Evolutionary conservation across 2,888 invertebrate genomes (phyloP).

Genomic region (Apamea monoglypha): DNA sequence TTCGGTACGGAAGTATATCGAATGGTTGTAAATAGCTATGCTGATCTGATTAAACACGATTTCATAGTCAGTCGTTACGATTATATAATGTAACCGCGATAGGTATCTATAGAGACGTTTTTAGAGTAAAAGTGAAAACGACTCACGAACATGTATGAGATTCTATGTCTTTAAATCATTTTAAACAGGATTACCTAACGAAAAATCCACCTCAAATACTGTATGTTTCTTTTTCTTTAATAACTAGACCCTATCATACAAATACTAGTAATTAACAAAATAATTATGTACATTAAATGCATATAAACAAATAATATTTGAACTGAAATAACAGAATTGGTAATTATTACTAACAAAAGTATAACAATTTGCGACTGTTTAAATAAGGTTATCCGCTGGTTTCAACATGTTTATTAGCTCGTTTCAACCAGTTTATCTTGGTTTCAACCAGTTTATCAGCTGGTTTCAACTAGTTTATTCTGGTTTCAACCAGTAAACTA

Average conservation of each 20-base stretch:
- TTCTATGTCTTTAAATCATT: conserved; percentile 10
- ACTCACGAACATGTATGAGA: conserved; percentile 13
- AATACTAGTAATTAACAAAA: conserved; percentile 9
- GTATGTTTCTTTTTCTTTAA: neutral
- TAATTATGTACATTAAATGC: conserved; percentile 18
- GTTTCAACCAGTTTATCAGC: neutral
- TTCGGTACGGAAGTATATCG: neutral
- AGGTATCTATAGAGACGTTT: neutral
- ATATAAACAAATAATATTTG: conserved; percentile 8
- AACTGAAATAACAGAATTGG: conserved; percentile 15
- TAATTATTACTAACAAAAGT: conserved; percentile 1
- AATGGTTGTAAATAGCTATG: neutral
- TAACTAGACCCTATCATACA: neutral
- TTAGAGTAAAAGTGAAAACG: neutral
- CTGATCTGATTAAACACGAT: neutral
- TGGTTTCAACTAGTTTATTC: no score
- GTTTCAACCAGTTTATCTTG: neutral
- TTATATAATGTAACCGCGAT: neutral
- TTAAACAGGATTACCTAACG: neutral
- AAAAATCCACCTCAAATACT: neutral
- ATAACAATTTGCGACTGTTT: neutral
- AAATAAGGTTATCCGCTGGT: no score
- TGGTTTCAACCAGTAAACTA: neutral
- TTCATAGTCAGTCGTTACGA: neutral
- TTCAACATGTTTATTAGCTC: neutral